Evolutionary conservation across 1,140 invertebrate species (phyloP), one percentile per base, ranked within the genome.

Genomic region (Lepidurus packardi): DNA sequence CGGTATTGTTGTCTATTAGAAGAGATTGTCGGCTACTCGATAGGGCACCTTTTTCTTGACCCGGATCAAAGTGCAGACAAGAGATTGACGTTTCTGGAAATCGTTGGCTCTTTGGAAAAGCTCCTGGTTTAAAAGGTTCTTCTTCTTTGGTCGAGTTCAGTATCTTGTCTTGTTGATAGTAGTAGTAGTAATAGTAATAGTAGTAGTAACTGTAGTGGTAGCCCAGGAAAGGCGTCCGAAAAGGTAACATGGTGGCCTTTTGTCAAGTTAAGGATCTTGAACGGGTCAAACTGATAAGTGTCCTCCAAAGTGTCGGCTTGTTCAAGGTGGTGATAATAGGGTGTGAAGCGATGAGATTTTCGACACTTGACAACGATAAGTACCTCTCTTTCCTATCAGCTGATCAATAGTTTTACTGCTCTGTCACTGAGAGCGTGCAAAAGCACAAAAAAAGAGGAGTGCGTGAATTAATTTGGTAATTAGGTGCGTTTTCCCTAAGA

Each of bases 311-410:
- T 4, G 13, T 65, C 53, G 53, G 53, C 53, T 65, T 65, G 16
- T 65, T 65, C 53, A 65, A 65, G 53, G 53, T 13, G 53, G 8
- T 65, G 53, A 65, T 65, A 65, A 65, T 65, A 16, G 53, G 53
- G 53, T 65, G 53, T 5, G 16, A 65, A 65, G 16, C 13, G 53
- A 65, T n/a, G 53, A 65, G 53, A 65, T 65, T 13, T 65, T 65
- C 53, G 53, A n/a, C 53, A 65, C 53, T 65, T 65, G 53, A 65
- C 53, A 65, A 65, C 16, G 53, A 65, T 65, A 16, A 65, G 53
- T 21, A 21, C 53, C 53, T 65, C 53, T 65, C 21, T 65, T n/a
- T 4, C 34, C 34, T 34, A 34, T 34, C 34, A 65, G 16, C 13
- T 65, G 21, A 65, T 65, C 53, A 21, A 21, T 65, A 65, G 7